phyloP scores from a whole-genome alignment of 92 coral and sea anemone genomes.

The Epizoanthus ramosus region DNA sequence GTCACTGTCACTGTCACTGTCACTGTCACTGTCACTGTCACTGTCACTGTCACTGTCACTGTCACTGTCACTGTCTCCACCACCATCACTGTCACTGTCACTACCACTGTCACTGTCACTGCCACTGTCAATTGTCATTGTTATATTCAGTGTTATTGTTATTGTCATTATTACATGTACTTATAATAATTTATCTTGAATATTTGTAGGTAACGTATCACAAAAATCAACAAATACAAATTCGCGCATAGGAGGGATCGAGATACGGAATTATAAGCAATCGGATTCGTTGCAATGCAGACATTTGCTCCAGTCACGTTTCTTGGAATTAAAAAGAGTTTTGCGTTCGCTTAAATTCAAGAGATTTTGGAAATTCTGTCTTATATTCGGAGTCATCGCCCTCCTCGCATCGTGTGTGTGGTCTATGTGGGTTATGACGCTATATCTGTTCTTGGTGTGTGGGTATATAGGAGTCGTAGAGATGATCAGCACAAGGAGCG shows the following conservation, averaged over 20 bases:
- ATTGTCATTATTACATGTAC: not conserved
- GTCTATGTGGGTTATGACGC: not conserved
- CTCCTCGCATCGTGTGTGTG: not conserved
- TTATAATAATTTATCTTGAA: not conserved
- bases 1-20: too few species aligned
- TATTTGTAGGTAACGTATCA: not conserved
- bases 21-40: too few species aligned
- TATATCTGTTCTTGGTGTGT: not conserved
- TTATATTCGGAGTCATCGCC: not conserved
- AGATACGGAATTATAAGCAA: constrained; percentile 59
- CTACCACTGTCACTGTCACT: too few species aligned
- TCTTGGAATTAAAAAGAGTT: constrained; percentile 54
- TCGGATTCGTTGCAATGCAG: constrained; percentile 55
- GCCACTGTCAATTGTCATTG: too few species aligned
- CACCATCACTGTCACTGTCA: too few species aligned
- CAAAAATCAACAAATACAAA: not conserved
- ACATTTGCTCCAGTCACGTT: constrained; percentile 62
- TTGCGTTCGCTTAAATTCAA: constrained; percentile 50
- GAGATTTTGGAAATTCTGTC: constrained; percentile 50
- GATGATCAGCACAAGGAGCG: constrained; percentile 57
- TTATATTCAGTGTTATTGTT: too few species aligned
- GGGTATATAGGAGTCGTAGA: constrained; percentile 1
- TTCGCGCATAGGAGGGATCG: not conserved
- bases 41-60: too few species aligned
- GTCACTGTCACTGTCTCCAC: too few species aligned